phyloP scores from a whole-genome alignment of 2,797 vertebrate species.

The Muscicapa striata region DNA sequence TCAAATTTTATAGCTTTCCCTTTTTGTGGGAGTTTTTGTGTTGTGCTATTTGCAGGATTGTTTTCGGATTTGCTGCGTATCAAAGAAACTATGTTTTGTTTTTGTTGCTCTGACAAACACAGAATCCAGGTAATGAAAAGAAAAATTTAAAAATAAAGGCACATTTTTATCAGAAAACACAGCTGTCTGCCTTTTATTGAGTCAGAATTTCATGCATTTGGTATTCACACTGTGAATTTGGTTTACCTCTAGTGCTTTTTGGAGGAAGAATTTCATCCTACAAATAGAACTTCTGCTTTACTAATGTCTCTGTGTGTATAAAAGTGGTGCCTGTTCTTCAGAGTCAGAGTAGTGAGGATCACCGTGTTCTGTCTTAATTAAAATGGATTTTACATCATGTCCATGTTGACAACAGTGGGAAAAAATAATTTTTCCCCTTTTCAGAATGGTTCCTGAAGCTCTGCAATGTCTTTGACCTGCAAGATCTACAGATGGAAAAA shows the following conservation, averaged over 20 bases:
- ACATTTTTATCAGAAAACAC: slow-evolving; percentile 57
- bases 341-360: background rate
- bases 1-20: slow-evolving; percentile 62
- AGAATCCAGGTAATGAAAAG: slow-evolving; percentile 50
- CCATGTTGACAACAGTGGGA: background rate
- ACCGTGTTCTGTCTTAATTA: background rate
- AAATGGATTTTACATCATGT: background rate
- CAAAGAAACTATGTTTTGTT: slow-evolving; percentile 39
- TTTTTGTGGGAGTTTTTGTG: slow-evolving; percentile 37
- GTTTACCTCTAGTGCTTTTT: slow-evolving; percentile 19
- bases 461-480: background rate
- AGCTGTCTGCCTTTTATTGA: slow-evolving; percentile 52
- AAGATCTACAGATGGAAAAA: background rate
- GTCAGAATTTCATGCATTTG: slow-evolving; percentile 37
- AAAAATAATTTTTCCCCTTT: background rate
- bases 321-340: background rate
- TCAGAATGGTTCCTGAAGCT: background rate
- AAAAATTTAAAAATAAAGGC: slow-evolving; percentile 37
- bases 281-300: background rate
- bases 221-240: background rate
- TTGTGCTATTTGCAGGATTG: slow-evolving; percentile 15
- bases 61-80: background rate
- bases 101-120: slow-evolving; percentile 28
- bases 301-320: background rate
- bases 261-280: slow-evolving; percentile 3